Percentiles rank a stretch among this genome's conserved stretches.
Evolutionary conservation across 35 echinoderm and acorn worm species (phyloP).

Genomic region (Patiria miniata): DNA sequence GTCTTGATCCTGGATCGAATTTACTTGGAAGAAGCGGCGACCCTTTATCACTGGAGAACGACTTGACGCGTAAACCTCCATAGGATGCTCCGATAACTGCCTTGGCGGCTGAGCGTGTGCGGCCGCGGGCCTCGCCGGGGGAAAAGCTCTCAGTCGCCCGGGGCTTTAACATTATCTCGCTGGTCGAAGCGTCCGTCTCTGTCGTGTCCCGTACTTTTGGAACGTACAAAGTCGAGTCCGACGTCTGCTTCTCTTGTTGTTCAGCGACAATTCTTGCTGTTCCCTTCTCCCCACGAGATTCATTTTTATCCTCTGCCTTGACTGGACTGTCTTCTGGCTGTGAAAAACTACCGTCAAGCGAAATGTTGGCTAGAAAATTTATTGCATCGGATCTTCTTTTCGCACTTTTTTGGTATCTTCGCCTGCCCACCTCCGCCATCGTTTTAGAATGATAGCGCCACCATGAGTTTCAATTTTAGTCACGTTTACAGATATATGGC

Average conservation of each 20-base stretch:
- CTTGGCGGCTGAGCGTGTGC: background rate
- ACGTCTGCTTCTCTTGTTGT: background rate
- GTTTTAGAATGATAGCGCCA: slow-evolving; percentile 14
- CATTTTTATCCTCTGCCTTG: background rate
- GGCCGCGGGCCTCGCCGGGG: background rate
- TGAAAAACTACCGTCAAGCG: slow-evolving; percentile 53
- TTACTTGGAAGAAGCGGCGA: background rate
- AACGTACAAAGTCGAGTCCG: background rate
- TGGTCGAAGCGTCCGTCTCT: background rate
- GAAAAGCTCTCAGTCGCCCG: background rate
- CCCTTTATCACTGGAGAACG: background rate
- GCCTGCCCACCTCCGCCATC: slow-evolving; percentile 55
- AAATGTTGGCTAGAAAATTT: slow-evolving; percentile 61
- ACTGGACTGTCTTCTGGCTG: background rate
- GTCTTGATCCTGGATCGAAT: slow-evolving; percentile 14
- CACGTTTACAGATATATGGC: too few species aligned
- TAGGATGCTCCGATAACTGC: background rate
- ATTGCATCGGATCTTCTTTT: slow-evolving; percentile 61
- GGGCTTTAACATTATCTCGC: background rate
- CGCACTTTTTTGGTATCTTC: slow-evolving; percentile 41
- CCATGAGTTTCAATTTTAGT: background rate
- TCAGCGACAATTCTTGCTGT: slow-evolving; percentile 9
- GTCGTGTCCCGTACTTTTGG: background rate
- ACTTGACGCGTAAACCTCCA: background rate
- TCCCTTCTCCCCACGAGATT: background rate